Percentiles rank a stretch among this genome's conserved stretches.
Conservation (phyloP, 2,797 vertebrate species). For the Avahi laniger region DNA sequence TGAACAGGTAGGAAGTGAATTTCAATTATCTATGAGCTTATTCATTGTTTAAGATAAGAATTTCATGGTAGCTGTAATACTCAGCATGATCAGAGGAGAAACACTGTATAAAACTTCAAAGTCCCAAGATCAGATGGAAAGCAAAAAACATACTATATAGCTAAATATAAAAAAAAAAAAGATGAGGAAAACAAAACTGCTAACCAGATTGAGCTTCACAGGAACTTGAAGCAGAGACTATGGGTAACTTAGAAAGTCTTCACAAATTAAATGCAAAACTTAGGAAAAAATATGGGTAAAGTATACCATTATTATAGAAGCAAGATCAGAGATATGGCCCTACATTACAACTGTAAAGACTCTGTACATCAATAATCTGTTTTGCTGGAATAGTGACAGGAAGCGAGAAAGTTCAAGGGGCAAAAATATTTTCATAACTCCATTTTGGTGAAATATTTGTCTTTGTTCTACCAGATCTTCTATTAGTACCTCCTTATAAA, state of each 20-base stretch:
- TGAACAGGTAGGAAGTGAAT: neutral
- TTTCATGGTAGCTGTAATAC: neutral
- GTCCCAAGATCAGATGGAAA: neutral
- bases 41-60: constrained; percentile 23
- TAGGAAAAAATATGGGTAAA: neutral
- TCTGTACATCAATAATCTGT: neutral
- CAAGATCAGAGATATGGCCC: neutral
- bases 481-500: neutral
- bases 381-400: neutral
- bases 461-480: neutral
- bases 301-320: neutral
- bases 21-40: neutral
- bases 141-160: neutral
- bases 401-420: neutral
- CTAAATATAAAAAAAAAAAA: neutral
- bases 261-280: neutral
- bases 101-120: neutral
- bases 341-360: neutral
- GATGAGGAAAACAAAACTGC: neutral
- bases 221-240: neutral
- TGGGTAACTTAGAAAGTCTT: neutral
- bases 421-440: neutral
- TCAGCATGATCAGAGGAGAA: constrained; percentile 41
- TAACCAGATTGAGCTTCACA: neutral
- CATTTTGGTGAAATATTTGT: neutral